Evolutionary conservation across 2,888 invertebrate species (phyloP), one percentile per base, ranked within the genome.

Genomic region (Drosophila monieri): DNA sequence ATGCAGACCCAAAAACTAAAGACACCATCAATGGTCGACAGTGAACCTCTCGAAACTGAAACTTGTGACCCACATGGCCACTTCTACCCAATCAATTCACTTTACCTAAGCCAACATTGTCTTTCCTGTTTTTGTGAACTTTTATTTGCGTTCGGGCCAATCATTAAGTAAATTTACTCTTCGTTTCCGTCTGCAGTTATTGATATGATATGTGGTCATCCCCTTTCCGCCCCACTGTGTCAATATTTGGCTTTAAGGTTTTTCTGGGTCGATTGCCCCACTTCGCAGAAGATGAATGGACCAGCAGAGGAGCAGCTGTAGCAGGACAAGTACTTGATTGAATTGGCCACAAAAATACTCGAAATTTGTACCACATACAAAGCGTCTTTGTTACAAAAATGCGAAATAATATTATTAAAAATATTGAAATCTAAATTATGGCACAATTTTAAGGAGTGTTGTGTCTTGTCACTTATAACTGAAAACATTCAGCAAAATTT

Each of bases 211-310:
- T 62, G 52, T 51, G 47, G 61, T 46, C 54, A 27, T 15, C 27
- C 47, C 30, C 15, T 14, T 14, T 23, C 8, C 55, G 14, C 43
- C 64, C 58, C 49, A 27, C 60, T 68, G 58, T 73, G 67, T 53
- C 68, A 80, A 80, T 73, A 73, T 80, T 78, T 75, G 64, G 43
- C 46, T 58, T 65, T 41, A 46, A 57, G 60, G 60, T 60, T 71
- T 59, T 71, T 80, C 80, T 78, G 71, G 79, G 73, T 77, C 78
- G 77, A 80, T 64, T 84, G 61, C 61, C 30, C 35, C 27, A 3
- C 23, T 41, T 54, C 23, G 35, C 23, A 18, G 21, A 39, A 53
- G 53, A 60, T 47, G 21, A 48, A 67, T 68, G 39, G 49, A 21
- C 14, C 18, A 6, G 12, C 6, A 6, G n/a, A 48, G 27, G 27